Conservation (phyloP, 1,140 invertebrate species). For the Pantala flavescens region DNA sequence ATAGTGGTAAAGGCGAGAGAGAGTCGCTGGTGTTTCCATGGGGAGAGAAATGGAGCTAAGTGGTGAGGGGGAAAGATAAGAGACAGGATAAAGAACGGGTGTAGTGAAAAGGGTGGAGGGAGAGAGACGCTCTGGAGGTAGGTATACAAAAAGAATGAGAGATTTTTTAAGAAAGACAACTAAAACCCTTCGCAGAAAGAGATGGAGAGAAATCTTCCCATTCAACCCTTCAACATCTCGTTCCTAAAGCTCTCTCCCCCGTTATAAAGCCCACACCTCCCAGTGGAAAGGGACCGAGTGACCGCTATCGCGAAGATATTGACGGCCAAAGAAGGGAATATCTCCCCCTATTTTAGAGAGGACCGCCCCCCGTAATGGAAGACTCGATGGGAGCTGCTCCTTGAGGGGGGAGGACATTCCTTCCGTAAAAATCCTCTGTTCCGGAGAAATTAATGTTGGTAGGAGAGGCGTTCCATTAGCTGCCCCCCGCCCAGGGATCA, state of each 20-base stretch:
- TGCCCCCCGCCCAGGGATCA: neutral
- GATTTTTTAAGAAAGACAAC: neutral
- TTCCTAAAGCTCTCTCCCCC: neutral
- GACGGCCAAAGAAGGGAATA: neutral
- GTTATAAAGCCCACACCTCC: neutral
- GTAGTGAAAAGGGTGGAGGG: neutral
- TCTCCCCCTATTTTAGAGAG: neutral
- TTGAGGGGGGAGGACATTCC: neutral
- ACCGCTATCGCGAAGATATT: neutral
- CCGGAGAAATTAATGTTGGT: neutral
- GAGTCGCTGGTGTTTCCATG: neutral
- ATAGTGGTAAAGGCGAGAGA: neutral
- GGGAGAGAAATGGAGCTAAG: neutral
- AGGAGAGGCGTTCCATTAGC: neutral
- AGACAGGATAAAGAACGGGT: neutral
- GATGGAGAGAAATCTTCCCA: conserved; percentile 2
- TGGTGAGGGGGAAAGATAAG: neutral
- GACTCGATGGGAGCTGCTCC: neutral
- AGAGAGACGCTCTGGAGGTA: neutral
- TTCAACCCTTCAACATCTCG: conserved; percentile 5
- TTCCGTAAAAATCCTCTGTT: neutral
- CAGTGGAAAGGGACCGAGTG: neutral
- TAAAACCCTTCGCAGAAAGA: neutral
- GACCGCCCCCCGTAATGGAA: neutral
- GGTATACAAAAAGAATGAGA: conserved; percentile 8